phyloP scores from a whole-genome alignment of 2,888 invertebrate species.

The Archips crataeganus region DNA sequence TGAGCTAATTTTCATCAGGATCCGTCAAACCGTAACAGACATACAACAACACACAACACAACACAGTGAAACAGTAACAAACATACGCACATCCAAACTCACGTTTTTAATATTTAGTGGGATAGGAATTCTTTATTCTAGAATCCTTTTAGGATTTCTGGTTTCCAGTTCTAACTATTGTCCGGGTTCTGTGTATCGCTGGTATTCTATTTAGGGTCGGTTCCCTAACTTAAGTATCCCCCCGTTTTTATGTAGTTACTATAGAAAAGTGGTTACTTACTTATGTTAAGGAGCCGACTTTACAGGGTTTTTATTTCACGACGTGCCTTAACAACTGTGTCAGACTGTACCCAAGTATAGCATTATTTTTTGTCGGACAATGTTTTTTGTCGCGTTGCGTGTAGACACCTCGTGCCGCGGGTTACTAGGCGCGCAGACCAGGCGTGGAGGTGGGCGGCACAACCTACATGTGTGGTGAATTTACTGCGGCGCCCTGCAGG shows the following conservation, averaged over 20 bases:
- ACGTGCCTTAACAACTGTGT: background rate
- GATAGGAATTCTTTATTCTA: no score
- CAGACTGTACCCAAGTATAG: slow-evolving; percentile 37
- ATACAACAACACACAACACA: no score
- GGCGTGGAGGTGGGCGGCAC: slow-evolving; percentile 73
- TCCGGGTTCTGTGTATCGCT: no score
- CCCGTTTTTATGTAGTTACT: background rate
- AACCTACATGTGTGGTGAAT: slow-evolving; percentile 70
- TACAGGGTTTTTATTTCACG: background rate
- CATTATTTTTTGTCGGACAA: slow-evolving; percentile 63
- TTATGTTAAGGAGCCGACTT: background rate
- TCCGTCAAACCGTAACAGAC: no score
- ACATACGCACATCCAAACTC: no score
- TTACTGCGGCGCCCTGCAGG: slow-evolving; percentile 83
- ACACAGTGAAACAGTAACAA: no score
- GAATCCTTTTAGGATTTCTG: no score
- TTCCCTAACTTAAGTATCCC: no score
- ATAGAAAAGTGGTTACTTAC: background rate
- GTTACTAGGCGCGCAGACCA: slow-evolving; percentile 76
- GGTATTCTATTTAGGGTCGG: no score
- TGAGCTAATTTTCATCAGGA: no score
- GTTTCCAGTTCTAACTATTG: no score
- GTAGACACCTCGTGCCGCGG: slow-evolving; percentile 70
- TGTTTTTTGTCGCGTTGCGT: slow-evolving; percentile 76
- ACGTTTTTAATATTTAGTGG: no score